Base-by-base conservation (phyloP, 2,797 vertebrate species). In the Threskiornis aethiopicus region DNA sequence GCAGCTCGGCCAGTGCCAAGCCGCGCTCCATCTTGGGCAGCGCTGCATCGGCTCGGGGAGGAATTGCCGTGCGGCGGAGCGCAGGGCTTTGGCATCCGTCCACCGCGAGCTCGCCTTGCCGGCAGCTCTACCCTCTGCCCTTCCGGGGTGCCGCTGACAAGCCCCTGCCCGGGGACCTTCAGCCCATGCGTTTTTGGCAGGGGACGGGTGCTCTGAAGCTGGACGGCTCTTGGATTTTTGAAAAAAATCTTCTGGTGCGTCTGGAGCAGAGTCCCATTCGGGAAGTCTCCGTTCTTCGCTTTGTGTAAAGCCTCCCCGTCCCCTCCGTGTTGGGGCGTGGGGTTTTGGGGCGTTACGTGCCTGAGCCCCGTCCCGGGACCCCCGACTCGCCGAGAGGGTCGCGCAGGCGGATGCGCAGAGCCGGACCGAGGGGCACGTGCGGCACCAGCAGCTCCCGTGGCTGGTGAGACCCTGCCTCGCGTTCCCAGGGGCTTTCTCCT, bases 131-230 rank as follows among this genome's bases (percentile, higher is more conserved):
- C 37, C 62, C 35, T 7, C 29, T 3, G 1, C 41, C 41, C 41
- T 37, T 21, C 22, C 65, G 9, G 31, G n/a, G 44, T 11, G 57
- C 39, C 3, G 8, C 26, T 25, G 16, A 6, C 13, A 0, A 81
- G 11, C 35, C 41, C 41, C 42, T 35, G 61, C 61, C 44, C 5
- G 4, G 61, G 52, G 35, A 57, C 52, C 39, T 10, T 28, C 46
- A 13, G 66, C 20, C 0, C 1, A 0, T 0, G 5, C 46, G 31
- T 12, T 46, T 75, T 47, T 4, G 57, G 28, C 41, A 15, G 31
- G 25, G 57, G 37, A 35, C 1, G 9, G 47, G n/a, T 25, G 35
- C 54, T 46, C 67, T 2, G 28, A 16, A 47, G 19, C 57, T 4
- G 57, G 22, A 35, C 2, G 6, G 55, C 41, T 49, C 33, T 24